Evolutionary conservation across 2,888 invertebrate genomes (phyloP).

Genomic region (Theretra japonica): DNA sequence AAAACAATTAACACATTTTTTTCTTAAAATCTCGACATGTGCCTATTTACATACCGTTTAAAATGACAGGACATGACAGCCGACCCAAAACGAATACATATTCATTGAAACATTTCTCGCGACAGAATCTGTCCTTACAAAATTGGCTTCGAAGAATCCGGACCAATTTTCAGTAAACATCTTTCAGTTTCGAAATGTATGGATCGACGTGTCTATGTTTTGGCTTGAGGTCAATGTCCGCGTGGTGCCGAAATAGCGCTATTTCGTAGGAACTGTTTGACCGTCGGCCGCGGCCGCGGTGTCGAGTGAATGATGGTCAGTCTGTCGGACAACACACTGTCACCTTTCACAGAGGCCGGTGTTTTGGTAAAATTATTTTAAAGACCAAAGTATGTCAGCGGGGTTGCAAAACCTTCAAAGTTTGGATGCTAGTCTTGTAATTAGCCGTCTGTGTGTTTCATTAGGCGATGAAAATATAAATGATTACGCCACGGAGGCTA

Average conservation of each 20-base stretch:
- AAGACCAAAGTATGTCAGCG: not conserved
- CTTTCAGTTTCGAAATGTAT: not conserved
- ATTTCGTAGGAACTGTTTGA: not conserved
- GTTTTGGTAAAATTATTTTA: not conserved
- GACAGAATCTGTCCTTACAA: not conserved
- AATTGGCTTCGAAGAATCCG: not conserved
- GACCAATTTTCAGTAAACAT: not conserved
- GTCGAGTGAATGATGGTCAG: constrained; percentile 26
- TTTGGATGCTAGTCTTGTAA: too few relatives aligned
- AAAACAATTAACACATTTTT: not conserved
- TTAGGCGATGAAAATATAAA: too few relatives aligned
- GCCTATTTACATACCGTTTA: constrained; percentile 1
- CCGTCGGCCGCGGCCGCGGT: constrained; percentile 26
- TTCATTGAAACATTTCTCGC: not conserved
- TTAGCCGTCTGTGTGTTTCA: too few relatives aligned
- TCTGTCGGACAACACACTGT: not conserved
- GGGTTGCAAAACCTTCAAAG: not conserved
- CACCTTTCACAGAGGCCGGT: not conserved
- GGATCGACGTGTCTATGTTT: constrained; percentile 8
- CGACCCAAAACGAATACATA: not conserved
- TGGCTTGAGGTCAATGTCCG: constrained; percentile 22
- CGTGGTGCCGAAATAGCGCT: constrained; percentile 19
- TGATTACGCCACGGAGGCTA: too few relatives aligned
- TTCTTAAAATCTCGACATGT: not conserved
- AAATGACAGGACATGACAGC: not conserved